Percentiles rank a stretch among this genome's conserved stretches.
Evolutionary conservation across 2,113 vertebrate species (phyloP).

Genomic region (Sardina pilchardus): DNA sequence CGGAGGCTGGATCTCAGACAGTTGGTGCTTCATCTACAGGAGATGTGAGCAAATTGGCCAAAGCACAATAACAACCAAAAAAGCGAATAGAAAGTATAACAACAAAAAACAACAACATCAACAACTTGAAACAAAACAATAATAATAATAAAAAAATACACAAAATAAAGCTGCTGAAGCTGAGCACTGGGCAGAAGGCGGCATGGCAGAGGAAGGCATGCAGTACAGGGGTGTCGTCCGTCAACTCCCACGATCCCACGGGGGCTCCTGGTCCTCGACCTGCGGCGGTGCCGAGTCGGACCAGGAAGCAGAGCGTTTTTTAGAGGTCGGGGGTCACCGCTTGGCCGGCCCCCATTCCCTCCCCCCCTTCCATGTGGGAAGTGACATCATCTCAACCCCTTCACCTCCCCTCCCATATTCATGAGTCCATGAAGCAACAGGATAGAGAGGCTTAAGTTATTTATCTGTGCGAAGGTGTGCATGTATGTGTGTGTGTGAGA

Average conservation of each 20-base stretch:
- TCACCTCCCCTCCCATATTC: constrained; percentile 16
- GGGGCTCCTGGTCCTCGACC: background rate
- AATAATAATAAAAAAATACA: background rate
- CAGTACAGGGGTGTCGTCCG: constrained; percentile 4
- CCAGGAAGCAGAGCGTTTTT: constrained; percentile 13
- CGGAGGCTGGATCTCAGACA: constrained; percentile 12
- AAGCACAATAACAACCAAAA: constrained; percentile 1
- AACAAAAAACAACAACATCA: background rate
- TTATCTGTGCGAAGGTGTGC: background rate
- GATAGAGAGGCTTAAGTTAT: constrained; percentile 16
- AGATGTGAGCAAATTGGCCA: constrained; percentile 6
- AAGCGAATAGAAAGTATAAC: background rate
- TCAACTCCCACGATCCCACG: background rate
- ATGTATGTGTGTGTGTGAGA: background rate
- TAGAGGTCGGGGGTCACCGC: background rate
- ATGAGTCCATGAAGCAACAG: constrained; percentile 16
- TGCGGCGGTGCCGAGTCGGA: background rate
- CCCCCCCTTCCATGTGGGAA: background rate
- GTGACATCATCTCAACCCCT: constrained; percentile 11
- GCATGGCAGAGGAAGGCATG: constrained; percentile 17
- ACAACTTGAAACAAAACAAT: background rate
- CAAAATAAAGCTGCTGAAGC: background rate
- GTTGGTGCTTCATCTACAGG: background rate
- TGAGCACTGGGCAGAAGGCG: constrained; percentile 7
- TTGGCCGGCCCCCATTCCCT: background rate